Evolutionary conservation across 2,888 invertebrate genomes (phyloP).

Genomic region (Ashinkailepas kermadecensis): DNA sequence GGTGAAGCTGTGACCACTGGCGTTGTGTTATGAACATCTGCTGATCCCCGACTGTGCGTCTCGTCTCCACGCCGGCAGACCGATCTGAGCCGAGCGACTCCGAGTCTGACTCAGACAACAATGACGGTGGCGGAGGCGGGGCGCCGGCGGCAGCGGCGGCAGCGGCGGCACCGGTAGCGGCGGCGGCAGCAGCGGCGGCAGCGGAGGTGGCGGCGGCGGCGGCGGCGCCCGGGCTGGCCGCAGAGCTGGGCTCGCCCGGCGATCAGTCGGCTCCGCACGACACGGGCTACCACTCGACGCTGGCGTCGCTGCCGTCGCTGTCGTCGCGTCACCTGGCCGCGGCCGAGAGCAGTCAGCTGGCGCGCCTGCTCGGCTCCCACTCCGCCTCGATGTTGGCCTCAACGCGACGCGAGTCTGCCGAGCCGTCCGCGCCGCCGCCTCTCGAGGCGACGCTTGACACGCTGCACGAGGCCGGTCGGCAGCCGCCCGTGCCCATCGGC

Average conservation of each 20-base stretch:
- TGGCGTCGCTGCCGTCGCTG: slow-evolving; percentile 14
- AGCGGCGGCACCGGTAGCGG: background rate
- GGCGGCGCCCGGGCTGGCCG: background rate
- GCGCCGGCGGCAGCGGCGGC: too few relatives aligned
- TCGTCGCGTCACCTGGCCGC: slow-evolving; percentile 16
- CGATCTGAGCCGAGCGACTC: background rate
- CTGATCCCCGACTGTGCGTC: background rate
- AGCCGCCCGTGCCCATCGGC: slow-evolving; percentile 1
- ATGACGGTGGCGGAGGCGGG: too few relatives aligned
- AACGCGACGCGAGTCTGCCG: background rate
- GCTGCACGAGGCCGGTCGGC: background rate
- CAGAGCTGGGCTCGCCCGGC: background rate
- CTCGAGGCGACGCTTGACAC: background rate
- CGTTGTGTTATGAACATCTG: background rate
- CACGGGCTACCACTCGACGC: slow-evolving; percentile 18
- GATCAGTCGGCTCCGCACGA: slow-evolving; percentile 2
- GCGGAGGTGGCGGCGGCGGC: background rate
- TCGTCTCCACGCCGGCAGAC: background rate
- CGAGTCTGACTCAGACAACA: too few relatives aligned
- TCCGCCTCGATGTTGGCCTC: background rate
- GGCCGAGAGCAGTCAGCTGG: background rate
- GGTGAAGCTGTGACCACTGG: background rate
- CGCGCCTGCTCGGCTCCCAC: background rate
- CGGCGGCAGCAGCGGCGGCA: background rate
- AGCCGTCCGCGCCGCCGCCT: background rate